Percentiles rank a stretch among this genome's conserved stretches.
phyloP scores from a whole-genome alignment of 1,140 invertebrate genomes.

The Lasaia peninsularis region DNA sequence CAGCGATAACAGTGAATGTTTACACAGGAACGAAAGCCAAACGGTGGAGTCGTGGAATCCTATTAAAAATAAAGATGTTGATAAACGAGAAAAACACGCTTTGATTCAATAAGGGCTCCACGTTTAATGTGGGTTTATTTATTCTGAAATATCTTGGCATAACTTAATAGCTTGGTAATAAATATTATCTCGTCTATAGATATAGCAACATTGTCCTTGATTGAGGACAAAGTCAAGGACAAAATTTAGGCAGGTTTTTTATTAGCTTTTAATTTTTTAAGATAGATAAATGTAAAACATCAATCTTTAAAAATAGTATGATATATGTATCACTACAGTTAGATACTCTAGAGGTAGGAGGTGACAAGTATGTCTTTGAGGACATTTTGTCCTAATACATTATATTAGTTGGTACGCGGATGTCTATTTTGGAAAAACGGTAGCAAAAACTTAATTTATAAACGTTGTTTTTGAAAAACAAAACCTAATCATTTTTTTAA shows the following conservation, averaged over 20 bases:
- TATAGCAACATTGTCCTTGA: no score
- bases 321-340: no score
- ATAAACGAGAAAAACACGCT: neutral
- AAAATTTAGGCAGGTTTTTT: neutral
- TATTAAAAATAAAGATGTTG: slow-evolving; percentile 5
- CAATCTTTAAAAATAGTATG: no score
- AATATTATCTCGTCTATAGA: no score
- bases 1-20: neutral
- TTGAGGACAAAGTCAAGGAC: neutral
- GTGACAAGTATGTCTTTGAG: no score
- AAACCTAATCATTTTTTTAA: no score
- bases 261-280: neutral
- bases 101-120: slow-evolving; percentile 6
- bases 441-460: no score
- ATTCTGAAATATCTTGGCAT: neutral
- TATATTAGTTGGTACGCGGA: no score
- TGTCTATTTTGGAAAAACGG: no score
- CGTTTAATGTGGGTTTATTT: neutral
- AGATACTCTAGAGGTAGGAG: neutral
- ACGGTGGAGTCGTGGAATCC: neutral
- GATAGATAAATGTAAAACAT: neutral
- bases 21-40: slow-evolving; percentile 6
- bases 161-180: neutral
- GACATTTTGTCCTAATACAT: no score
- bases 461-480: no score